Base-by-base conservation (phyloP, 2,113 vertebrate genomes). In the Pungitius pungitius region DNA sequence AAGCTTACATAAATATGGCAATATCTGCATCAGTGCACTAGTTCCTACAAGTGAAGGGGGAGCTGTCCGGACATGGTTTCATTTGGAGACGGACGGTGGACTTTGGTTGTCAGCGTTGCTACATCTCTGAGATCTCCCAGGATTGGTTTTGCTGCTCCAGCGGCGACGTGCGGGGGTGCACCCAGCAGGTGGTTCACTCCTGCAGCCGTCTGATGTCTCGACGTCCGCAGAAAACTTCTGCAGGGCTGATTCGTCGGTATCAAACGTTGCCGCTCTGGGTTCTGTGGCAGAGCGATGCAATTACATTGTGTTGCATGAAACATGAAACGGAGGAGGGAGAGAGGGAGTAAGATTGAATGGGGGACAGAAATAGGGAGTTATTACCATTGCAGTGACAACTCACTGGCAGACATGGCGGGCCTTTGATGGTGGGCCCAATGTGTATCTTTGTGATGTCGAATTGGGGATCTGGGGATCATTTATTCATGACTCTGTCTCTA, bases 271-370 rank as follows among this genome's bases (percentile, higher is more conserved):
- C 60, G 67, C 39, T 45, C 20, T 42, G 63, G 37, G 66, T 75
- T 68, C 81, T 64, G 30, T 33, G 58, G 78, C 69, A 68, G n/a
- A 49, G 67, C 60, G 54, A 75, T 77, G 81, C 85, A 85, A 88
- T 92, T 90, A 84, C 84, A 91, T 69, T 82, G 81, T 79, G 77
- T 82, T 90, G 88, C 85, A 81, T 87, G 82, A 27, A 77, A 85
- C 82, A 83, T 78, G 47, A 77, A 84, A 80, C 0, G 13, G 59
- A 57, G 59, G 62, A 80, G 2, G 57, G 24, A 40, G 43, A 59
- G 43, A 15, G 33, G 42, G 24, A 35, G 10, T n/a, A 58, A 30
- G 15, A 18, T n/a, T n/a, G n/a, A n/a, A n/a, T n/a, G 47, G 26
- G 6, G 37, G 57, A 55, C 65, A 33, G 59, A 56, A 56, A 39